Evolutionary conservation across 37 sponge, comb jelly and placozoan species (phyloP), one percentile per base, ranked within the genome.

Genomic region (Spongia lamella): DNA sequence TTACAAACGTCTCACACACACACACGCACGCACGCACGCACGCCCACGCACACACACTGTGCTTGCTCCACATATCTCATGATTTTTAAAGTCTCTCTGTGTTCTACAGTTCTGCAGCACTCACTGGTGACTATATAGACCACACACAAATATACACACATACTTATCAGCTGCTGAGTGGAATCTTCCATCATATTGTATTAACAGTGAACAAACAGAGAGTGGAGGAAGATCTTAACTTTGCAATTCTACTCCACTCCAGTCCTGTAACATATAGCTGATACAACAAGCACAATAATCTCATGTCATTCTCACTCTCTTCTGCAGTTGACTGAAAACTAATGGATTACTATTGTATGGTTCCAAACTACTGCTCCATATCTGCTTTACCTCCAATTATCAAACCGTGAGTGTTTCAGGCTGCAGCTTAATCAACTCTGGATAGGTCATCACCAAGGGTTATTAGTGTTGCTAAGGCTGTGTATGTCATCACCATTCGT

Each of bases 281-380:
- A 97, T 83, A 60, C 95, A 84, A 14, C 88, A 86, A 1, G 95
- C 99, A 84, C 93, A 97, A 66, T 94, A 94, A 97, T 61, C 99
- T 34, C 85, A 94, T 91, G 77, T 97, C 99, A 57, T 73, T 84
- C 76, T 97, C 99, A 13, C 87, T 70, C 11, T 90, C 93, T 16
- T 62, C 84, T 0, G 86, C 58, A 0, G 76, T 76, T 52, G 84
- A 89, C 35, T 52, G 73, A 60, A 92, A 92, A 56, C 93, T 85
- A 60, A 5, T 22, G 9, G 9, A 13, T 5, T 43, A 43, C 47
- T n/a, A n/a, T n/a, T n/a, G n/a, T n/a, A 43, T 5, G n/a, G 1
- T 33, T 7, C 4, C 33, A 20, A 5, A 64, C 34, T 21, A 14
- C 5, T 36, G n/a, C 21, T 5, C 5, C 36, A 34, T 34, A 24